Conservation (phyloP, 2,113 vertebrate species). For the Melierax canorus region DNA sequence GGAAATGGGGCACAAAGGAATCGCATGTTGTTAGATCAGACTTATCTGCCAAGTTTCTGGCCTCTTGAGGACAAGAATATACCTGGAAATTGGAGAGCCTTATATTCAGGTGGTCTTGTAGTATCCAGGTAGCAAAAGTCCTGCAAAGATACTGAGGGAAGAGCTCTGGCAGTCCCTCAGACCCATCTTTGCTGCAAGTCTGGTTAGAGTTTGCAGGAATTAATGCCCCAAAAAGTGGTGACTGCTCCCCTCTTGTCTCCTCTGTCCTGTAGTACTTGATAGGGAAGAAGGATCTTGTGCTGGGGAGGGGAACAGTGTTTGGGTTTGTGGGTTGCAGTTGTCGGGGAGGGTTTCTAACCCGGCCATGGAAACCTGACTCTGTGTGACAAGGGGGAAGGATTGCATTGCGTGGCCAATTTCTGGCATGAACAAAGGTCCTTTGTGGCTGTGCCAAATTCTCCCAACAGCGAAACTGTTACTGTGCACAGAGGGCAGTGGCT, state of each 20-base stretch:
- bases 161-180: background rate
- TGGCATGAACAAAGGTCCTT: constrained; percentile 50
- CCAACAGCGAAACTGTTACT: background rate
- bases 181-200: background rate
- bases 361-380: background rate
- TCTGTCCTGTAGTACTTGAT: background rate
- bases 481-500: constrained; percentile 32
- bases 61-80: background rate
- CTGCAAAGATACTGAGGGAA: background rate
- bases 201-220: background rate
- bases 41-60: background rate
- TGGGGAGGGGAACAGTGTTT: background rate
- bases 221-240: background rate
- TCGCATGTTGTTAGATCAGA: background rate
- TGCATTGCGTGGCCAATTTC: background rate
- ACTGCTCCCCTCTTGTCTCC: background rate
- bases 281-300: fast-evolving
- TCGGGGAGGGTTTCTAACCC: background rate
- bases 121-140: background rate
- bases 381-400: constrained; percentile 40
- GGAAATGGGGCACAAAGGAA: background rate
- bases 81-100: background rate
- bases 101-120: background rate
- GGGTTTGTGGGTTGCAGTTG: background rate
- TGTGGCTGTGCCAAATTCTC: constrained; percentile 31